A percentile compares a stretch with the other conserved stretches of the same genome.
Evolutionary conservation across 1,140 invertebrate genomes (phyloP).

Genomic region (Asbolus verrucosus): DNA sequence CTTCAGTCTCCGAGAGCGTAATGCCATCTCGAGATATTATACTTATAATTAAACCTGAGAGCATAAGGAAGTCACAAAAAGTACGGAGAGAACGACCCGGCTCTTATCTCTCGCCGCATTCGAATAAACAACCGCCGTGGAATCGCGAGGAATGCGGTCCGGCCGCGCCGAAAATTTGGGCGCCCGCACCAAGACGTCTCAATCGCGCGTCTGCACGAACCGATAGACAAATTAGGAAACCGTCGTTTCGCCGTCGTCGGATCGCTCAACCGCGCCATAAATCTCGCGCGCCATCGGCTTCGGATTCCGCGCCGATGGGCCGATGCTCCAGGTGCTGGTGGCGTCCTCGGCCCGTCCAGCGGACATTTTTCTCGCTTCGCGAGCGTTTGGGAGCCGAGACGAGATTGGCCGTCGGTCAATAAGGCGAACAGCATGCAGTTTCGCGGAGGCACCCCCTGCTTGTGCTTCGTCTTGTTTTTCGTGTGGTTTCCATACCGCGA

Average conservation of each 20-base stretch:
- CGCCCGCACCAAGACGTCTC: not conserved
- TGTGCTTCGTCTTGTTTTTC: slow-evolving; percentile 42
- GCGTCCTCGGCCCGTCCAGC: slow-evolving; percentile 8
- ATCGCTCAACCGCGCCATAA: no score
- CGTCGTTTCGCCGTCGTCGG: no score
- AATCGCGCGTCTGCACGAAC: not conserved
- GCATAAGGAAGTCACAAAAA: slow-evolving; percentile 39
- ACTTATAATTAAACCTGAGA: slow-evolving; percentile 36
- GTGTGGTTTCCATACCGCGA: slow-evolving; percentile 49
- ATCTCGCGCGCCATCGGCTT: no score
- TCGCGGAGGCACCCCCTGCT: slow-evolving; percentile 42
- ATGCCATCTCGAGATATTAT: slow-evolving; percentile 37
- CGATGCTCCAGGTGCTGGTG: no score
- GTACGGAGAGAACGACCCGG: slow-evolving; percentile 16
- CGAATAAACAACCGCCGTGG: slow-evolving; percentile 10
- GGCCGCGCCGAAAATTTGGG: slow-evolving; percentile 6
- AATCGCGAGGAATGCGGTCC: slow-evolving; percentile 21
- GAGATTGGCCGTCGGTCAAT: slow-evolving; percentile 45
- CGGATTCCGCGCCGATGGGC: no score
- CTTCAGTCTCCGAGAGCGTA: slow-evolving; percentile 30
- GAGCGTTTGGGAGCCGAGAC: slow-evolving; percentile 3
- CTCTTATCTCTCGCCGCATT: slow-evolving; percentile 27
- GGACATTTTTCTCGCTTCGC: slow-evolving; percentile 22
- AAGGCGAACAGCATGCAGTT: slow-evolving; percentile 42
- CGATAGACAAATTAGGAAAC: no score